Conservation (phyloP, 64 coral and sea anemone species). For the Pocillopora damicornis region DNA sequence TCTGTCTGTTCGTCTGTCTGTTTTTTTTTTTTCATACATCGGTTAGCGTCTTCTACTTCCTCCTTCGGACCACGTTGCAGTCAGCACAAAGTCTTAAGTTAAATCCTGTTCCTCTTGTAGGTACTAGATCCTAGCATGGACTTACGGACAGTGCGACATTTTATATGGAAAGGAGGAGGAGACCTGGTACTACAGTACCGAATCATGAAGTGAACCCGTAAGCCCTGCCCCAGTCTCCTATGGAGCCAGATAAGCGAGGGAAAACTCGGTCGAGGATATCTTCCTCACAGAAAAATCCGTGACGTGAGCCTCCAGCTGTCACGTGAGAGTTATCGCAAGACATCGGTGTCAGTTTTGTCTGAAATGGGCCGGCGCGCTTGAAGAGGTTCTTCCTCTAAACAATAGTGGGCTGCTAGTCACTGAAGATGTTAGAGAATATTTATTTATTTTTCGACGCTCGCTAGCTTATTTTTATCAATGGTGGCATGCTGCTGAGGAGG, state of each 20-base stretch:
- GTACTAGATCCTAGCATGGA: conserved; percentile 90
- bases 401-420: neutral
- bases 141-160: conserved; percentile 92
- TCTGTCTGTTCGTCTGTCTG: neutral
- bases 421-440: neutral
- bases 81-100: too few relatives aligned
- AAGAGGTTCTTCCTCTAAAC: neutral
- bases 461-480: neutral
- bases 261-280: neutral
- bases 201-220: conserved; percentile 49
- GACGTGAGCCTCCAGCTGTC: neutral
- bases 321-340: neutral
- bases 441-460: neutral
- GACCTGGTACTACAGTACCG: conserved; percentile 88
- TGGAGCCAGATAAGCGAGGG: neutral
- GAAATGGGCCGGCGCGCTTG: neutral
- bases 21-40: neutral
- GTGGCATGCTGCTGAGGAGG: neutral
- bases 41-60: too few relatives aligned
- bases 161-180: conserved; percentile 89
- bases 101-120: neutral
- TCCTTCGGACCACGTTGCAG: too few relatives aligned
- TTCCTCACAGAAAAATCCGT: neutral
- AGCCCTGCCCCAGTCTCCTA: neutral
- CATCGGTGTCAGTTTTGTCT: neutral